phyloP scores from a whole-genome alignment of 2,797 vertebrate species.

The Eurystomus glaucurus region DNA sequence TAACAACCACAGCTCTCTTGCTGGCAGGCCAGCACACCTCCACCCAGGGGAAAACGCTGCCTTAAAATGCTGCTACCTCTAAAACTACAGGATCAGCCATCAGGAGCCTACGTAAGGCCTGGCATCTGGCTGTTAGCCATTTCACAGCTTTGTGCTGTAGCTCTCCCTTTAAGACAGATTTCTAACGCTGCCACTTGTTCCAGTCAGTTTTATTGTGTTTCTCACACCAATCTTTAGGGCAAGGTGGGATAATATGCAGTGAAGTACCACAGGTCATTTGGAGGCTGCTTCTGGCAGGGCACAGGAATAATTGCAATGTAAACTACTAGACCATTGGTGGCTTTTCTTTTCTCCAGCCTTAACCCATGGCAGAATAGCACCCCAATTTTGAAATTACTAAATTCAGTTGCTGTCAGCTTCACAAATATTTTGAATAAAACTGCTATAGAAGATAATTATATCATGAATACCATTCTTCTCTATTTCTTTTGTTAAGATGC shows the following conservation, averaged over 20 bases:
- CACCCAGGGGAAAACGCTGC: neutral
- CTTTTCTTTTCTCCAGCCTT: neutral
- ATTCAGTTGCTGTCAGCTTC: neutral
- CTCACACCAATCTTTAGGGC: neutral
- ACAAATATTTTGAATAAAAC: neutral
- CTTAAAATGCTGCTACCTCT: neutral
- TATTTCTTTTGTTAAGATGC: neutral
- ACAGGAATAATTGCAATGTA: neutral
- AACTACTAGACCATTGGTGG: neutral
- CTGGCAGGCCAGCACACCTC: neutral
- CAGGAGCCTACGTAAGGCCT: rapidly evolving
- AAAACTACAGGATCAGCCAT: rapidly evolving
- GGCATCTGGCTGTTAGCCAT: neutral
- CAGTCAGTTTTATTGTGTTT: neutral
- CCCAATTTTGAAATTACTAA: neutral
- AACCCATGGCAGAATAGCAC: neutral
- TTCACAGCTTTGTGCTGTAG: neutral
- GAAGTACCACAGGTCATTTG: neutral
- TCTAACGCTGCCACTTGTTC: neutral
- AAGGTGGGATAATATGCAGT: neutral
- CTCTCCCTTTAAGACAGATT: neutral
- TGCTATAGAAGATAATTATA: neutral
- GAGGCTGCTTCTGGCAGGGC: neutral
- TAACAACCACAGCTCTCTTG: neutral
- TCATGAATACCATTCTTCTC: neutral